These are phyloP conservation scores for Halichoeres trimaculatus DNA, from an alignment of 2,113 vertebrate genomes.

Conservation along the genomic window DNA sequence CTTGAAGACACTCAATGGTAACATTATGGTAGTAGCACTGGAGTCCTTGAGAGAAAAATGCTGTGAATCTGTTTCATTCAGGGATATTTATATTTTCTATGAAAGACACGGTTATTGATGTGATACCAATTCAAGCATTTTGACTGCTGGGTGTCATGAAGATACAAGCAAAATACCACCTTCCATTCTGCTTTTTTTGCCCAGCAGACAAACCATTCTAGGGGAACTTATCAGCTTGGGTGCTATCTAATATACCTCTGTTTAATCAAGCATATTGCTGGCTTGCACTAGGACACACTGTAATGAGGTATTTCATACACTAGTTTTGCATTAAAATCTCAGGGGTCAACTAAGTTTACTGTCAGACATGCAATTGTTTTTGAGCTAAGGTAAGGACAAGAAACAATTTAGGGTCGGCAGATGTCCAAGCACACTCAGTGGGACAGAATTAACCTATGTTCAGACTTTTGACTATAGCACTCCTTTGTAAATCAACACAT, in stretches of 20 bases:
- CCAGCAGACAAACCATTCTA: constrained; percentile 73
- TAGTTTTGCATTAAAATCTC: constrained; percentile 87
- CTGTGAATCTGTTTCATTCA: constrained; percentile 89
- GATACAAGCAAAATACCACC: constrained; percentile 70
- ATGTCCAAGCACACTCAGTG: constrained; percentile 78
- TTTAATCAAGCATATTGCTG: constrained; percentile 85
- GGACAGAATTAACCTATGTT: constrained; percentile 67
- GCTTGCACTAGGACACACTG: constrained; percentile 89
- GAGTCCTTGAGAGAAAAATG: constrained; percentile 82
- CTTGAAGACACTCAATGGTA: constrained; percentile 79
- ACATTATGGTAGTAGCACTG: constrained; percentile 85
- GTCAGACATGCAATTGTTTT: constrained; percentile 78
- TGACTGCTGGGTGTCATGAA: constrained; percentile 80
- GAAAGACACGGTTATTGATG: constrained; percentile 79
- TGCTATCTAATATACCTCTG: constrained; percentile 88
- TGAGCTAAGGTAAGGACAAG: constrained; percentile 58
- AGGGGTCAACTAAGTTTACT: constrained; percentile 88
- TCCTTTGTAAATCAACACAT: constrained; percentile 79
- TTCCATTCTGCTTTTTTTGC: constrained; percentile 76
- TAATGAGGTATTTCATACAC: constrained; percentile 87
- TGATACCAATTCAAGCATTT: constrained; percentile 81
- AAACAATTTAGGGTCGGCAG: constrained; percentile 67
- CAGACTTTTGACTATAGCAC: constrained; percentile 77
- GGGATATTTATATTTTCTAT: constrained; percentile 90
- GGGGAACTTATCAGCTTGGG: constrained; percentile 81